Percentiles rank a stretch among this genome's conserved stretches.
Conservation (phyloP, 2,888 invertebrate genomes). For the Drosophila histrio region DNA sequence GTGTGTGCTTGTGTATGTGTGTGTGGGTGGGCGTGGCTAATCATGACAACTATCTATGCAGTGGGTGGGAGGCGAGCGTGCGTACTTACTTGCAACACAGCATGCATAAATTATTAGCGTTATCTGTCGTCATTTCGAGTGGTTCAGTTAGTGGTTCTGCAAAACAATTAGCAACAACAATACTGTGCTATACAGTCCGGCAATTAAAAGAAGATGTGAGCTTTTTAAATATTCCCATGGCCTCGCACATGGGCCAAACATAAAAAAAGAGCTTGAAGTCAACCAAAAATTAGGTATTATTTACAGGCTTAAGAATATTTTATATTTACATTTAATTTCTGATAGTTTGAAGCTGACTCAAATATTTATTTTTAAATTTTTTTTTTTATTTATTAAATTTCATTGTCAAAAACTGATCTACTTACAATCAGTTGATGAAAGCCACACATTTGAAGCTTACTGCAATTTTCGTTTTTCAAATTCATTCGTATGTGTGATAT, state of each 20-base stretch:
- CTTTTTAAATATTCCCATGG: not conserved
- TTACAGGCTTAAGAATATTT: not conserved
- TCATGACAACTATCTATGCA: conserved; percentile 38
- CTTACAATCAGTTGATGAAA: not conserved
- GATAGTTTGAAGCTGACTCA: too few relatives aligned
- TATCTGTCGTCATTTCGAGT: conserved; percentile 59
- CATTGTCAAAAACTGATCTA: not conserved
- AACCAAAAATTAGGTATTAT: not conserved
- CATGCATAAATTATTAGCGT: conserved; percentile 71
- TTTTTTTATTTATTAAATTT: too few relatives aligned
- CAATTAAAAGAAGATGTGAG: conserved; percentile 3
- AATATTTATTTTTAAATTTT: not conserved
- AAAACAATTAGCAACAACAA: conserved; percentile 19
- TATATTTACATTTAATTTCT: too few relatives aligned
- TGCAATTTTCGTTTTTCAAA: not conserved
- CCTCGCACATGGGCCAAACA: not conserved
- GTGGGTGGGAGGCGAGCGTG: conserved; percentile 10
- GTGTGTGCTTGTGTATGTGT: not conserved
- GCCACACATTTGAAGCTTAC: not conserved
- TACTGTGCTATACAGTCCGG: not conserved
- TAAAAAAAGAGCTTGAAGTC: not conserved
- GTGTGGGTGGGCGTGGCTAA: conserved; percentile 44
- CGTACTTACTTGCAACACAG: conserved; percentile 43
- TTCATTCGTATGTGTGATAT: conserved; percentile 25
- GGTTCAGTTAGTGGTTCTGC: conserved; percentile 34